Base-by-base conservation (phyloP, 2,113 vertebrate genomes). In the Aspidoscelis tigris region DNA sequence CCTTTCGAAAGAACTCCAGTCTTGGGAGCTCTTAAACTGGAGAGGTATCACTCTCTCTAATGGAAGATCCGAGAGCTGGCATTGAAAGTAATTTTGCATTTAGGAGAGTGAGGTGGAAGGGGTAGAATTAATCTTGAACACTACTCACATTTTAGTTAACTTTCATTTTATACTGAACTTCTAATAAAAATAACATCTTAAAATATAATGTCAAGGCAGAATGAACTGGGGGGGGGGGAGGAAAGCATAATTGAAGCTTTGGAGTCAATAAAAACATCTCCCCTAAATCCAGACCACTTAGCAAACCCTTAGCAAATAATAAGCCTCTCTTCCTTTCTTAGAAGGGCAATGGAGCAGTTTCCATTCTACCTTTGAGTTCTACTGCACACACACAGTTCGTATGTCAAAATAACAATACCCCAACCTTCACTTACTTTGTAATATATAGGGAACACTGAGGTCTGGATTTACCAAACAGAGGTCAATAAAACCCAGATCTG, bases 131-230 rank as follows among this genome's bases (percentile, higher is more conserved):
- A 89, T 85, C 80, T 78, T 43, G 7, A 76, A 91, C 2, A 58
- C 81, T 87, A 87, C 53, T 89, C 79, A 69, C 53, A 72, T 88
- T 86, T 89, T 89, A 89, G 82, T 88, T 88, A 86, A 84, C 92
- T 93, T 93, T 77, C 78, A 84, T 69, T 90, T 84, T 84, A 72
- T 71, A 71, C 7, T 58, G 21, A 55, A 61, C 50, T 61, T 24
- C 8, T 61, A 41, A 72, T 61, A 72, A 89, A 92, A 55, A 21
- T 88, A 64, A 89, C 79, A 3, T 64, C 14, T 86, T 91, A 77
- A 3, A 8, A 89, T 84, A 85, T 53, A 11, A 78, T 41, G 4
- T 61, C 41, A 77, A 77, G 53, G 7, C 16, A 33, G 16, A 77
- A 22, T 81, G 82, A 79, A 88, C 89, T 90, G 90, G 33, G 24